Evolutionary conservation across 1,140 invertebrate genomes (phyloP), one percentile per base, ranked within the genome.

Genomic region (Ceratina japonica): DNA sequence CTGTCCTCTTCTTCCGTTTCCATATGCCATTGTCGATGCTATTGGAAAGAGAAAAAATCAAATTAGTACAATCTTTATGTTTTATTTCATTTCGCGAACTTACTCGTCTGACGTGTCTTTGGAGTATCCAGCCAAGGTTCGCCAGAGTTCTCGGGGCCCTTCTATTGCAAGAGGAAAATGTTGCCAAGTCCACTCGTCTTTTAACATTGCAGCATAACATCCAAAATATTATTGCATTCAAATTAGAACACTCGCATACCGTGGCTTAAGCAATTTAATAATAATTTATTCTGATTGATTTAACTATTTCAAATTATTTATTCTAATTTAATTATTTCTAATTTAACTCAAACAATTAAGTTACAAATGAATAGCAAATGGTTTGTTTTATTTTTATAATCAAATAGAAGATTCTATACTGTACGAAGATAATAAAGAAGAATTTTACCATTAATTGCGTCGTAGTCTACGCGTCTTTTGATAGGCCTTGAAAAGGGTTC

Each of bases 161-260:
- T 91, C 90, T 44, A 92, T 90, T 0, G 89, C 85, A 0, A 91
- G 77, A 15, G 90, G 90, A 79, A 91, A 91, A 44, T 91, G 80
- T 58, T 90, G 87, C 90, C 90, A 90, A 0, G 84, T 54, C 37
- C 68, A 78, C 54, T 80, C 68, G 54, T 89, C 86, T 18, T 24
- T 56, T 16, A 70, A 83, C 86, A 18, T 27, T 1, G 61, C 54
- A n/a, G n/a, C n/a, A n/a, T n/a, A n/a, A n/a, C n/a, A n/a, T n/a
- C n/a, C 44, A 51, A 54, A 54, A 37, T 18, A 51, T 68, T 52
- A 61, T 51, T 22, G 12, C 12, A 16, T 1, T 58, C 8, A n/a
- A 15, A 63, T 16, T 5, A 51, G 16, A 37, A 37, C 54, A 22
- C 49, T 44, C 37, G 5, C 10, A 44, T 44, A 3, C 37, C 10